phyloP scores from a whole-genome alignment of 2,888 invertebrate species.

The Oscheius sp. region DNA sequence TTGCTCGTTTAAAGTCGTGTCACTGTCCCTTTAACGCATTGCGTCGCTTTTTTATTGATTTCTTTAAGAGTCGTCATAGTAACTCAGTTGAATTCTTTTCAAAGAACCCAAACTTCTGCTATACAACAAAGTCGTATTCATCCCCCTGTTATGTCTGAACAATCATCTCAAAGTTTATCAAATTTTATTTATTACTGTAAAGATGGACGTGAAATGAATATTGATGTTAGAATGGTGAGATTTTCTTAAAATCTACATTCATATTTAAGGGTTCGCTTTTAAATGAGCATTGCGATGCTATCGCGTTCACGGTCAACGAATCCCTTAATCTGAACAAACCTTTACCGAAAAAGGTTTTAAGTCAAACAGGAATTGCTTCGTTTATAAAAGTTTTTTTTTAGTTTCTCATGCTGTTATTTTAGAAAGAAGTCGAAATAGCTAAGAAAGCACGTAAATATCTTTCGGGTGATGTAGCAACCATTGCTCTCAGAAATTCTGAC shows the following conservation, averaged over 20 bases:
- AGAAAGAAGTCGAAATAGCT: neutral
- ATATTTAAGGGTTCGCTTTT: conserved; percentile 11
- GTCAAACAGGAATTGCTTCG: neutral
- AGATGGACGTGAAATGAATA: neutral
- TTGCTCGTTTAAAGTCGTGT: too few species aligned
- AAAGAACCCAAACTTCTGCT: too few species aligned
- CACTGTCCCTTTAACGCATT: too few species aligned
- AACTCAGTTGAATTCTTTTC: too few species aligned
- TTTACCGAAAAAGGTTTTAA: neutral
- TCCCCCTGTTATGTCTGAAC: too few species aligned
- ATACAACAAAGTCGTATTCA: too few species aligned
- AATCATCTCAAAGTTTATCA: conserved; percentile 8
- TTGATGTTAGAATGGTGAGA: conserved; percentile 11
- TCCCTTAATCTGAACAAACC: neutral
- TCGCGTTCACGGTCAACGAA: conserved; percentile 12
- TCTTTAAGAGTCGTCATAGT: too few species aligned
- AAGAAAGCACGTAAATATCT: neutral
- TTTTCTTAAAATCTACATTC: neutral
- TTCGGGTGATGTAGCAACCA: neutral
- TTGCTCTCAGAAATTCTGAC: neutral
- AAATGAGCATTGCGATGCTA: conserved; percentile 1
- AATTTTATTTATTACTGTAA: conserved; percentile 12
- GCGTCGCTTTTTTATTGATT: too few species aligned
- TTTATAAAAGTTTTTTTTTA: neutral
- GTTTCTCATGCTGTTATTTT: neutral